Evolutionary conservation across 2,888 invertebrate species (phyloP).

Genomic region (Chelonus formosanus): DNA sequence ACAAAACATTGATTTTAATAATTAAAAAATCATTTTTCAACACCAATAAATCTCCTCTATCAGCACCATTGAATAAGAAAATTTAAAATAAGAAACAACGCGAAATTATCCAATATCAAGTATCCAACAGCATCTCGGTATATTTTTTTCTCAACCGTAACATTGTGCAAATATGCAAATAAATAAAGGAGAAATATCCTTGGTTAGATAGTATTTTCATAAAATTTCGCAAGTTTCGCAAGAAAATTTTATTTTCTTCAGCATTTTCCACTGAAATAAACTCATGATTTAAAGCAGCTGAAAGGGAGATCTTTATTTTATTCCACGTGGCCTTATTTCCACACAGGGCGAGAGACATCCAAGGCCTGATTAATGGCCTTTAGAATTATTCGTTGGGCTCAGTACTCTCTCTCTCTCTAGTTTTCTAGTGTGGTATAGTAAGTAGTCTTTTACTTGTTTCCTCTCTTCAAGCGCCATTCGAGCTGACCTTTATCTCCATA

Average conservation of each 20-base stretch:
- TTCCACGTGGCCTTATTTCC: conserved; percentile 49
- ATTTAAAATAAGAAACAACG: too few relatives aligned
- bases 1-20: too few relatives aligned
- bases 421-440: conserved; percentile 14
- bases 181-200: too few relatives aligned
- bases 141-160: too few relatives aligned
- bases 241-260: conserved; percentile 29
- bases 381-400: conserved; percentile 55
- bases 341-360: conserved; percentile 47
- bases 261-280: conserved; percentile 52
- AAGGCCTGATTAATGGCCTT: conserved; percentile 61
- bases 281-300: conserved; percentile 58
- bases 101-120: too few relatives aligned
- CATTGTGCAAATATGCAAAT: too few relatives aligned
- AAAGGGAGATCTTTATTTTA: conserved; percentile 57
- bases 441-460: not conserved
- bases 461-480: conserved; percentile 33
- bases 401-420: conserved; percentile 25
- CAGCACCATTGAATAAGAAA: too few relatives aligned
- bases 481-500: conserved; percentile 55
- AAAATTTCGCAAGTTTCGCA: conserved; percentile 10
- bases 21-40: too few relatives aligned
- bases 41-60: too few relatives aligned
- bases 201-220: not conserved
- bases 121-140: too few relatives aligned